These are phyloP conservation scores for Falco concolor DNA, from an alignment of 2,797 vertebrate species.

Conservation along the genomic window DNA sequence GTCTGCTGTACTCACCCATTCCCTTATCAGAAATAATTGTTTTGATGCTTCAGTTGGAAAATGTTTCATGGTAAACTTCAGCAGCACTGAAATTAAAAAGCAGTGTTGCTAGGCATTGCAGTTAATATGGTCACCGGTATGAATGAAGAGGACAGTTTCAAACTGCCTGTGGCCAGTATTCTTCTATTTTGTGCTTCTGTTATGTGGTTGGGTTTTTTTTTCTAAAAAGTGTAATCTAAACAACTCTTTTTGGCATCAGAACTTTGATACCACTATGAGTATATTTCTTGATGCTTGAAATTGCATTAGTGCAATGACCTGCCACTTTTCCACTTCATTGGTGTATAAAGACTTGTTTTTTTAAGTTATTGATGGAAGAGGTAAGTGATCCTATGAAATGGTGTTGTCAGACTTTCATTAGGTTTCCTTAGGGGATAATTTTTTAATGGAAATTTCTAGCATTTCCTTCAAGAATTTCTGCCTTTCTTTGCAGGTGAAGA, in stretches of 20 bases:
- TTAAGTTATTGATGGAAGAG: background rate
- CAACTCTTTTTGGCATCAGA: background rate
- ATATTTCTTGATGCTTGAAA: background rate
- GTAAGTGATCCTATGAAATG: background rate
- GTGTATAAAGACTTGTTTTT: background rate
- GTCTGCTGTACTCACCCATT: background rate
- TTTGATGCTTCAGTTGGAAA: background rate
- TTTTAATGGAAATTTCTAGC: background rate
- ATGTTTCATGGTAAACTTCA: background rate
- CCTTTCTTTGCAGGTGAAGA: constrained; percentile 85
- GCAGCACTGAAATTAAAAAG: background rate
- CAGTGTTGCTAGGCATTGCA: rapidly evolving
- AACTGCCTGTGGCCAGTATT: background rate
- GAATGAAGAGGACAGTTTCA: background rate
- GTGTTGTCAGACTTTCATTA: background rate
- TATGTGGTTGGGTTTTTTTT: background rate
- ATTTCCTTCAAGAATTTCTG: background rate
- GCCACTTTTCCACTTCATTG: background rate
- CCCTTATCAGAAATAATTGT: background rate
- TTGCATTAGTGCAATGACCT: background rate
- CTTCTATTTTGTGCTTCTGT: background rate
- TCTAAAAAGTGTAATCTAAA: background rate
- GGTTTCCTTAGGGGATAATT: background rate
- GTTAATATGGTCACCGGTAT: background rate
- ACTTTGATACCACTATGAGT: background rate